Percentiles rank a stretch among this genome's conserved stretches.
These are phyloP conservation scores for Poecilus cupreus DNA, from an alignment of 2,888 invertebrate genomes.

Conservation along the genomic window DNA sequence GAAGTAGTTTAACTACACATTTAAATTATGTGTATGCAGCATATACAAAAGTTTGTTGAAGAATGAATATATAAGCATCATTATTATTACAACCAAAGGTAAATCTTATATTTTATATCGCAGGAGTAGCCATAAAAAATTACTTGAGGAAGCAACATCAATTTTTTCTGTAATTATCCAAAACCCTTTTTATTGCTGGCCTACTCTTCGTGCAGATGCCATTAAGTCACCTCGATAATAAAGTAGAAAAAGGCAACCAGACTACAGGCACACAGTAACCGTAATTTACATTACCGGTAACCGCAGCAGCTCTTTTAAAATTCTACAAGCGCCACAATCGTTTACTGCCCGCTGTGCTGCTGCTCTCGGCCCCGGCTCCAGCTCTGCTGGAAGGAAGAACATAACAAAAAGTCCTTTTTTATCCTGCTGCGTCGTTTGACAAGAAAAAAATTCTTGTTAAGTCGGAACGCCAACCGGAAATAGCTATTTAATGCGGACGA, in stretches of 20 bases:
- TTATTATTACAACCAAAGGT: too few species aligned
- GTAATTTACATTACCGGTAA: constrained; percentile 51
- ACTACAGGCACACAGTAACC: not conserved
- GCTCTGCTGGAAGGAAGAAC: constrained; percentile 33
- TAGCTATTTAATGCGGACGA: constrained; percentile 52
- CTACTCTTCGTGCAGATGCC: not conserved
- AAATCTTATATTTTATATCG: too few species aligned
- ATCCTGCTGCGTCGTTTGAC: constrained; percentile 47
- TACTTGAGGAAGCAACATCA: too few species aligned
- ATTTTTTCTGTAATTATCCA: not conserved
- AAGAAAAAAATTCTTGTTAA: constrained; percentile 55
- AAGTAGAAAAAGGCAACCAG: constrained; percentile 3
- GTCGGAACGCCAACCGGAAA: constrained; percentile 50
- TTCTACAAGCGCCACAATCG: constrained; percentile 40
- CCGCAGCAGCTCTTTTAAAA: constrained; percentile 44
- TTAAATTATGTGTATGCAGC: too few species aligned
- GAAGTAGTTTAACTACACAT: too few species aligned
- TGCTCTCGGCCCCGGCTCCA: not conserved
- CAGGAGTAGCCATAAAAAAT: too few species aligned
- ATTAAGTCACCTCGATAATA: constrained; percentile 7
- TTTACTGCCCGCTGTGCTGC: constrained; percentile 19
- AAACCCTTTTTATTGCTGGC: not conserved
- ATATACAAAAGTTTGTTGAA: too few species aligned
- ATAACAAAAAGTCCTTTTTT: constrained; percentile 32
- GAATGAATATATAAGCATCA: too few species aligned